Evolutionary conservation across 2,888 invertebrate species (phyloP), one percentile per base, ranked within the genome.

Genomic region (Eilema caniola): DNA sequence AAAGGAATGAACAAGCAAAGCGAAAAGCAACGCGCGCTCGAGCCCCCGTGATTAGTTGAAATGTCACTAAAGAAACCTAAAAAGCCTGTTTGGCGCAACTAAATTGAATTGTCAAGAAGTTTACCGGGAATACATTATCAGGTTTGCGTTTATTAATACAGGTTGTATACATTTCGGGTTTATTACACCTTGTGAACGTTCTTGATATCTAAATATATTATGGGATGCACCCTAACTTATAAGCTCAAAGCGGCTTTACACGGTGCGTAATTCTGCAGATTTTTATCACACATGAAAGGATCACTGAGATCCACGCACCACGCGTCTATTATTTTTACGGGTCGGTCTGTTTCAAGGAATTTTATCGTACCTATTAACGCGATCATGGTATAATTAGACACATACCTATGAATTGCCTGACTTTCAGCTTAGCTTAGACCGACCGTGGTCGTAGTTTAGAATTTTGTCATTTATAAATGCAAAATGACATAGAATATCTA

Each of bases 131-230:
- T 53, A n/a, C 8, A 53, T 7, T 53, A n/a, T 1, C 20, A 53
- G 20, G 20, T n/a, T n/a, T 53, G n/a, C 20, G 10, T n/a, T 53
- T n/a, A 53, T 53, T 5, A n/a, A n/a, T n/a, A n/a, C 53, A 53
- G 10, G 20, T 53, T 53, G n/a, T 53, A 53, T 53, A 53, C 20
- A n/a, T 53, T 10, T 53, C n/a, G 10, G n/a, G 53, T 53, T 53
- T 53, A 53, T 53, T 53, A 53, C n/a, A 53, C n/a, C 53, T 53
- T 53, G 8, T 53, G n/a, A 53, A 53, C n/a, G 53, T 53, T 53
- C n/a, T 53, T 53, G 53, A 53, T n/a, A n/a, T 53, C 53, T 20
- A 53, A 53, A 8, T 47, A 20, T 47, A 47, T n/a, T n/a, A n/a
- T 53, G 47, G 47, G 20, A 47, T 47, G 47, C 47, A 47, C 47